These are phyloP conservation scores for Tetrapedia diversipes DNA, from an alignment of 2,888 invertebrate genomes.

Conservation along the genomic window DNA sequence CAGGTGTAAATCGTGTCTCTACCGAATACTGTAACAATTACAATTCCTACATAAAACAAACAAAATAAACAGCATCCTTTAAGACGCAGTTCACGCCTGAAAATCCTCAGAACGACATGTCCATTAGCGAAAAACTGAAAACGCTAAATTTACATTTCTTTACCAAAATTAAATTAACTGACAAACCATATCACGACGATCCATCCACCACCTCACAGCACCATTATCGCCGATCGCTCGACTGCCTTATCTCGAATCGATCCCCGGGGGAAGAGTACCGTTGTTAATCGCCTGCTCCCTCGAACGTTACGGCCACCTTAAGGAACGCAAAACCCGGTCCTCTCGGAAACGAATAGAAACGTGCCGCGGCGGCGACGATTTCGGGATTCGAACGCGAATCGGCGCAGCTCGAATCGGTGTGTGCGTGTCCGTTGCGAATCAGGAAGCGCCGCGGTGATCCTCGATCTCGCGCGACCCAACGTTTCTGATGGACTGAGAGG, in stretches of 20 bases:
- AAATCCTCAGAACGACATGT: no score
- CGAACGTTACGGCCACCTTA: no score
- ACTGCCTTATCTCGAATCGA: no score
- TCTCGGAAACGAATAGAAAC: no score
- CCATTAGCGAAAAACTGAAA: not conserved
- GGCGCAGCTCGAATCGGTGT: not conserved
- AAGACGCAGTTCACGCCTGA: no score
- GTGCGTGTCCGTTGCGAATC: not conserved
- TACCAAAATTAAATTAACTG: conserved; percentile 28
- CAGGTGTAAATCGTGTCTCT: not conserved
- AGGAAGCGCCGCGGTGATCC: not conserved
- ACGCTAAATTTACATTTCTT: conserved; percentile 9
- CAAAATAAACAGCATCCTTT: not conserved
- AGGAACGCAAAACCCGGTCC: no score
- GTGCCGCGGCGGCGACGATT: not conserved
- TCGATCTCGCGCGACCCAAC: conserved; percentile 49
- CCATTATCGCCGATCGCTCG: conserved; percentile 33
- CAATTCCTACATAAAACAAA: not conserved
- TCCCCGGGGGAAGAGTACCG: no score
- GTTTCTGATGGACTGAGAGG: conserved; percentile 52
- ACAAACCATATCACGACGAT: not conserved
- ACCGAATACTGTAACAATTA: not conserved
- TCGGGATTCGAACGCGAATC: not conserved
- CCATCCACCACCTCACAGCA: conserved; percentile 21
- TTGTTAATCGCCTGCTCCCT: no score